Percentiles rank a stretch among this genome's conserved stretches.
Evolutionary conservation across 2,113 vertebrate species (phyloP).

Genomic region (Rafetus swinhoei): DNA sequence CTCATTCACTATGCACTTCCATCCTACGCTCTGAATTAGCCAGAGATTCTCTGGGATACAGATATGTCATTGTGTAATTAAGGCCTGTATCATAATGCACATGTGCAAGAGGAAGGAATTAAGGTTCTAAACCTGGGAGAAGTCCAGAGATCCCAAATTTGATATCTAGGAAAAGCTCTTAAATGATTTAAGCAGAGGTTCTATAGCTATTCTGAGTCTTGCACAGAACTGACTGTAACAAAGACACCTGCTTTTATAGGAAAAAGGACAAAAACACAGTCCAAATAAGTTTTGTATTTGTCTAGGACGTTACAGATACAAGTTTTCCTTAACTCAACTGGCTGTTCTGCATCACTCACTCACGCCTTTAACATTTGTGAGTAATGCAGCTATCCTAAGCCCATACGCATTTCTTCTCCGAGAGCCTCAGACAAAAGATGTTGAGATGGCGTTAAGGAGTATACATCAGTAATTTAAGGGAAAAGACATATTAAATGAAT

Average conservation of each 20-base stretch:
- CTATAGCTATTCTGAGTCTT: slow-evolving; percentile 57
- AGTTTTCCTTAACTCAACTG: not conserved
- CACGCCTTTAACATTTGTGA: not conserved
- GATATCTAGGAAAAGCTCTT: slow-evolving; percentile 61
- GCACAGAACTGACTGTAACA: slow-evolving; percentile 62
- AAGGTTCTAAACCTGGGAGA: slow-evolving; percentile 26
- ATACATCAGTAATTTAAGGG: not conserved
- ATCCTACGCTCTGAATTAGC: not conserved
- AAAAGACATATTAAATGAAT: not conserved
- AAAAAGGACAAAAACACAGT: slow-evolving; percentile 64
- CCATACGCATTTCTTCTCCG: not conserved
- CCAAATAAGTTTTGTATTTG: slow-evolving; percentile 42
- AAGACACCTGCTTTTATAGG: slow-evolving; percentile 65
- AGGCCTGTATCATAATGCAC: not conserved
- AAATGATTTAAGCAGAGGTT: slow-evolving; percentile 40
- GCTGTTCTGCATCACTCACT: not conserved
- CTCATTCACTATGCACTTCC: not conserved
- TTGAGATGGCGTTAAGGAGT: not conserved
- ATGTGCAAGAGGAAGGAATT: slow-evolving; percentile 9
- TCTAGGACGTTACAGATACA: slow-evolving; percentile 37
- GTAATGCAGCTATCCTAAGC: not conserved
- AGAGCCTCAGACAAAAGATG: not conserved
- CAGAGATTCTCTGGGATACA: not conserved
- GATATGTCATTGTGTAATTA: not conserved
- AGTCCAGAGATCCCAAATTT: slow-evolving; percentile 34